Percentiles rank a stretch among this genome's conserved stretches.
These are phyloP conservation scores for Atrina japonica DNA, from an alignment of 2,888 invertebrate species.

Conservation along the genomic window DNA sequence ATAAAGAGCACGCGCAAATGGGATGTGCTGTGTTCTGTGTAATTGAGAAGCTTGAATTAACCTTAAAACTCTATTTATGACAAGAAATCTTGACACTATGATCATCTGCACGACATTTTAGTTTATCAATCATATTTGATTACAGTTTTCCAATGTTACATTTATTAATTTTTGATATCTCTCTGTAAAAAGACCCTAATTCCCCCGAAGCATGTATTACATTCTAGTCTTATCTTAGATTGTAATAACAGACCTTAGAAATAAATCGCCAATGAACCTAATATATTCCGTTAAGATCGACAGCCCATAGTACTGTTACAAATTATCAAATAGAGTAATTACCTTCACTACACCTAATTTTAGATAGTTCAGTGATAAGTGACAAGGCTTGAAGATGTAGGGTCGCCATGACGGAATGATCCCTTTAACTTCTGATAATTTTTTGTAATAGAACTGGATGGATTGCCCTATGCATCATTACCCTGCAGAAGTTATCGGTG, in stretches of 20 bases:
- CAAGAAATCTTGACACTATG: slow-evolving; percentile 33
- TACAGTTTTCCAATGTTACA: slow-evolving; percentile 31
- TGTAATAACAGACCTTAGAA: slow-evolving; percentile 27
- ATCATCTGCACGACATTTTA: slow-evolving; percentile 25
- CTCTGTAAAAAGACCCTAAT: slow-evolving; percentile 21
- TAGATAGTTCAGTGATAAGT: slow-evolving; percentile 27
- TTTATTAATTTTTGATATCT: slow-evolving; percentile 40
- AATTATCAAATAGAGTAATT: slow-evolving; percentile 30
- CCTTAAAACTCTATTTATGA: slow-evolving; percentile 25
- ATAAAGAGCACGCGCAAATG: slow-evolving; percentile 28
- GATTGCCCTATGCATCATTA: slow-evolving; percentile 1
- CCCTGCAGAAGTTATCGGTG: not conserved
- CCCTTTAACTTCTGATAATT: too few species aligned
- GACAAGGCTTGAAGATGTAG: slow-evolving; percentile 19
- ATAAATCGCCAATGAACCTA: slow-evolving; percentile 21
- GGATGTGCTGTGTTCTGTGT: slow-evolving; percentile 24
- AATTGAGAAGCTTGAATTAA: slow-evolving; percentile 36
- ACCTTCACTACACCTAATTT: slow-evolving; percentile 30
- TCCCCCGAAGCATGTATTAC: slow-evolving; percentile 28
- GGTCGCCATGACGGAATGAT: slow-evolving; percentile 4
- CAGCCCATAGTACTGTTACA: slow-evolving; percentile 9
- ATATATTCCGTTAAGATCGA: slow-evolving; percentile 17
- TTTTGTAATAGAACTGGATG: not conserved
- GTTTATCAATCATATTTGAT: slow-evolving; percentile 40
- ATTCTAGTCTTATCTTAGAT: slow-evolving; percentile 20